phyloP scores from a whole-genome alignment of 2,888 invertebrate species.

The Trissoscelio sp. region DNA sequence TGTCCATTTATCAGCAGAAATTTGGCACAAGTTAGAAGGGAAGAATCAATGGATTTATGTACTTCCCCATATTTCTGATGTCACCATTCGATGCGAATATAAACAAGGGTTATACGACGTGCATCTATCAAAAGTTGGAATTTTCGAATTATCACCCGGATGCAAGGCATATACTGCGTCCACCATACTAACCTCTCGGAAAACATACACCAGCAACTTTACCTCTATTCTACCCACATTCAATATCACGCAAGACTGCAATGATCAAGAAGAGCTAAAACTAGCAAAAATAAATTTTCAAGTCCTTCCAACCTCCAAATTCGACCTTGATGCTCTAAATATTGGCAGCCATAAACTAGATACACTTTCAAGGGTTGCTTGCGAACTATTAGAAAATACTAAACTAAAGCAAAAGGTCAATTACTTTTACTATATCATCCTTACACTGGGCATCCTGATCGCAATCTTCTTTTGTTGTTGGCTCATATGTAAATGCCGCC shows the following conservation, averaged over 20 bases:
- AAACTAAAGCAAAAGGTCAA: no score
- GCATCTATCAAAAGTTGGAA: not conserved
- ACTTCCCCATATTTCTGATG: not conserved
- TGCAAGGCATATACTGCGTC: not conserved
- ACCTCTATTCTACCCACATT: not conserved
- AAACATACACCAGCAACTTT: not conserved
- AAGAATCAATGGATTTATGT: slow-evolving; percentile 2
- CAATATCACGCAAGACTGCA: not conserved
- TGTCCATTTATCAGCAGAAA: slow-evolving; percentile 1
- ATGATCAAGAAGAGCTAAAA: not conserved
- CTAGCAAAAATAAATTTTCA: not conserved
- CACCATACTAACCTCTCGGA: not conserved
- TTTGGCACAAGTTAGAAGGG: slow-evolving; percentile 10
- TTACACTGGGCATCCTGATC: no score
- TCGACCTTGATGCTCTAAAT: not conserved
- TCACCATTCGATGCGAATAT: not conserved
- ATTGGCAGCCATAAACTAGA: not conserved
- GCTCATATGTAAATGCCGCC: no score
- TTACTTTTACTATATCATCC: no score
- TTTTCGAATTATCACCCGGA: not conserved
- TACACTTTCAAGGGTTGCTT: not conserved
- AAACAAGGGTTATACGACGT: not conserved
- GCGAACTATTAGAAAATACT: not conserved
- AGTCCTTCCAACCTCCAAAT: not conserved
- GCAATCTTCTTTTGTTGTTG: no score